Evolutionary conservation across 2,797 vertebrate species (phyloP).

Genomic region (Liparis tanakae): DNA sequence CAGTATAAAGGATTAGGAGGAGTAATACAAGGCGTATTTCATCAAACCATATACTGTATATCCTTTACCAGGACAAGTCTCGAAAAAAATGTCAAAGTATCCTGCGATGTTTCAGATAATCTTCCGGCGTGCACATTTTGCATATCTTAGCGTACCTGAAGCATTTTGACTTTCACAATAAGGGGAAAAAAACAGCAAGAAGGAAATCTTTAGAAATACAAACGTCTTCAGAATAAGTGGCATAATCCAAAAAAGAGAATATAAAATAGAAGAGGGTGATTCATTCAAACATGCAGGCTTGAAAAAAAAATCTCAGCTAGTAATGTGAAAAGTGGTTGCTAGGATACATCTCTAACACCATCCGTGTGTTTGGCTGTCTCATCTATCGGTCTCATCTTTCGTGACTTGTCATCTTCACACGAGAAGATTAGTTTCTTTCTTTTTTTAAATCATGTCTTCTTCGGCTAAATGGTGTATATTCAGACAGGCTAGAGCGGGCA

Average conservation of each 20-base stretch:
- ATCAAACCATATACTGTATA: slow-evolving; percentile 29
- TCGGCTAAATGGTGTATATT: slow-evolving; percentile 27
- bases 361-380: neutral
- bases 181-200: slow-evolving; percentile 21
- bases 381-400: slow-evolving; percentile 5
- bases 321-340: neutral
- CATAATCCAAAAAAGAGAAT: neutral
- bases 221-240: neutral
- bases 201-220: slow-evolving; percentile 9
- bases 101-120: slow-evolving; percentile 31
- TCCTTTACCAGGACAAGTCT: slow-evolving; percentile 18
- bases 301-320: neutral
- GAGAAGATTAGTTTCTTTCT: neutral
- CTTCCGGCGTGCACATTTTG: slow-evolving; percentile 7
- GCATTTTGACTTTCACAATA: slow-evolving; percentile 5
- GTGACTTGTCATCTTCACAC: slow-evolving; percentile 10
- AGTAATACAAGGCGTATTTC: slow-evolving; percentile 38
- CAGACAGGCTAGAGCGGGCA: slow-evolving; percentile 10
- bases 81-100: slow-evolving; percentile 30
- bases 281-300: neutral
- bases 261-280: neutral
- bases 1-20: slow-evolving; percentile 44
- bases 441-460: neutral
- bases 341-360: neutral
- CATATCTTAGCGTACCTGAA: slow-evolving; percentile 14